phyloP scores from a whole-genome alignment of 35 echinoderm and acorn worm species.

The Diadema setosum region DNA sequence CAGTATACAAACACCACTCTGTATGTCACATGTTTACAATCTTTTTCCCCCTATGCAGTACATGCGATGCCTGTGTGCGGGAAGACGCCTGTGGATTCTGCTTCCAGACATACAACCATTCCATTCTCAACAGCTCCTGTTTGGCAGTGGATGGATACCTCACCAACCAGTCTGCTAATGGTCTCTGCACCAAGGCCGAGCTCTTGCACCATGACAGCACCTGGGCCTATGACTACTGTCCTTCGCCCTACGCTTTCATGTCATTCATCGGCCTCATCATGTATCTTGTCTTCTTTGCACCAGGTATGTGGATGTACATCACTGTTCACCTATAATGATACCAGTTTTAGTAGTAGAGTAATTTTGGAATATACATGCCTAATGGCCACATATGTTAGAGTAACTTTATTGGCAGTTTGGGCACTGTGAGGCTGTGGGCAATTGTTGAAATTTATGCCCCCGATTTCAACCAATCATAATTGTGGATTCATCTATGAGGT shows the following conservation, averaged over 20 bases:
- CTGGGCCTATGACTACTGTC: constrained; percentile 84
- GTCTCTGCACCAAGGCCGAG: constrained; percentile 34
- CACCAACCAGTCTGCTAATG: constrained; percentile 21
- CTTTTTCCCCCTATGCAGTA: constrained; percentile 30
- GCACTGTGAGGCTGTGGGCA: too few relatives aligned
- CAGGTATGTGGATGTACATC: too few relatives aligned
- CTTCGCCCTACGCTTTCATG: constrained; percentile 54
- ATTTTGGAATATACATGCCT: too few relatives aligned
- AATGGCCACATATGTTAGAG: too few relatives aligned
- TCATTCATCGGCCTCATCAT: constrained; percentile 73
- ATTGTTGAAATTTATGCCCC: too few relatives aligned
- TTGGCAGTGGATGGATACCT: background rate
- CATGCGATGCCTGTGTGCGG: constrained; percentile 75
- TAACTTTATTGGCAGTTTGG: too few relatives aligned
- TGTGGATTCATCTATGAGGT: too few relatives aligned
- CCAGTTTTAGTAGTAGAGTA: too few relatives aligned
- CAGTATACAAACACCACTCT: too few relatives aligned
- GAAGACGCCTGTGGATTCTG: constrained; percentile 89
- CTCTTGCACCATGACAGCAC: background rate
- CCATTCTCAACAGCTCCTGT: constrained; percentile 57
- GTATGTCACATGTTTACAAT: too few relatives aligned
- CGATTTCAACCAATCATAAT: too few relatives aligned
- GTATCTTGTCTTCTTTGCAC: constrained; percentile 89
- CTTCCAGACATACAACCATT: constrained; percentile 25
- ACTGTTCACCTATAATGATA: too few relatives aligned